Percentiles rank a stretch among this genome's conserved stretches.
Conservation (phyloP, 2,113 vertebrate genomes). For the Oophaga pumilio region DNA sequence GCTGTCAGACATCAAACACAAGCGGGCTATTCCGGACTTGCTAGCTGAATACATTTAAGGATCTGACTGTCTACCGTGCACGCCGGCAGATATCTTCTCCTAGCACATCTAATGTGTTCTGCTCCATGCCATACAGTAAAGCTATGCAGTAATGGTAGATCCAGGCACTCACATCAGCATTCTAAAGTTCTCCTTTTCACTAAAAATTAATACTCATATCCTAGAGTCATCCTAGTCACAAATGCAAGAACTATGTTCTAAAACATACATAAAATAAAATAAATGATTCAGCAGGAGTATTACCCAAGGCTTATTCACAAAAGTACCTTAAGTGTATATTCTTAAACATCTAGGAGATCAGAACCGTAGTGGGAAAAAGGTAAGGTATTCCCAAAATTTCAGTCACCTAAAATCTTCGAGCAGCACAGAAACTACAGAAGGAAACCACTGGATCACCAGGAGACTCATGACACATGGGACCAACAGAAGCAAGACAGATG, state of each 20-base stretch:
- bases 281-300: no score
- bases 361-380: background rate
- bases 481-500: background rate
- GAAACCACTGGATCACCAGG: no score
- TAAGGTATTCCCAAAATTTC: background rate
- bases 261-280: no score
- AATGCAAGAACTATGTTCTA: no score
- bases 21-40: background rate
- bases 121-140: background rate
- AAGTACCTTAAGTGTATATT: no score
- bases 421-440: background rate
- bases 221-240: no score
- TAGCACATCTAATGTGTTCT: background rate
- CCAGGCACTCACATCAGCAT: background rate
- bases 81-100: background rate
- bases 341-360: no score
- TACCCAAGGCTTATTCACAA: no score
- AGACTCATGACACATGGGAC: background rate
- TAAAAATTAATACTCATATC: no score
- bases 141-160: background rate
- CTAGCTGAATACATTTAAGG: background rate
- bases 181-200: no score
- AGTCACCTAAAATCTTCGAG: no score
- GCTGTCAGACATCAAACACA: slow-evolving; percentile 45
- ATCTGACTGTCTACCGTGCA: background rate